Evolutionary conservation across 2,113 vertebrate species (phyloP).

Genomic region (Erinaceus europaeus): DNA sequence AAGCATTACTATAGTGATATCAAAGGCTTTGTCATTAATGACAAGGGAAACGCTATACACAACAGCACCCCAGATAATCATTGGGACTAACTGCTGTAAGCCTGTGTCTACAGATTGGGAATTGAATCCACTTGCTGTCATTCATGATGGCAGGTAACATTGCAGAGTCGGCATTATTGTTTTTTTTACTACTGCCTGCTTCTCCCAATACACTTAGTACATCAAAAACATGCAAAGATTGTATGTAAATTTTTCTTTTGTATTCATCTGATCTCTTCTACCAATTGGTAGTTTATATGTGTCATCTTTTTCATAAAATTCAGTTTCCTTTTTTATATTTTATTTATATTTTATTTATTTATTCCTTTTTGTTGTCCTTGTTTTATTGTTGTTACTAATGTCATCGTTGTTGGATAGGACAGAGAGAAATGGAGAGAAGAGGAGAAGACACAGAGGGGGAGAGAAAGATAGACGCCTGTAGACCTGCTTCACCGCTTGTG

Average conservation of each 20-base stretch:
- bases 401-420: too few relatives aligned
- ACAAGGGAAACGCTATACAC: not conserved
- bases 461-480: too few relatives aligned
- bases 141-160: not conserved
- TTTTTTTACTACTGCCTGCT: not conserved
- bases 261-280: not conserved
- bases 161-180: not conserved
- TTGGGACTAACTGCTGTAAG: not conserved
- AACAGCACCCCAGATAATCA: not conserved
- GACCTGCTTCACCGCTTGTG: too few relatives aligned
- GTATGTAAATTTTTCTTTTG: not conserved
- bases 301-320: not conserved
- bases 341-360: too few relatives aligned
- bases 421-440: too few relatives aligned
- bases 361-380: too few relatives aligned
- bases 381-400: too few relatives aligned
- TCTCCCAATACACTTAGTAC: too few relatives aligned
- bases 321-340: too few relatives aligned
- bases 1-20: conserved; percentile 39
- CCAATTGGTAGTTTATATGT: not conserved
- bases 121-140: not conserved
- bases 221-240: not conserved
- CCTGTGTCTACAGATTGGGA: not conserved
- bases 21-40: conserved; percentile 56
- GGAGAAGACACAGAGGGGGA: too few relatives aligned